Percentiles rank a stretch among this genome's conserved stretches.
phyloP scores from a whole-genome alignment of 2,888 invertebrate species.

The Lasioglossum zephyrum region DNA sequence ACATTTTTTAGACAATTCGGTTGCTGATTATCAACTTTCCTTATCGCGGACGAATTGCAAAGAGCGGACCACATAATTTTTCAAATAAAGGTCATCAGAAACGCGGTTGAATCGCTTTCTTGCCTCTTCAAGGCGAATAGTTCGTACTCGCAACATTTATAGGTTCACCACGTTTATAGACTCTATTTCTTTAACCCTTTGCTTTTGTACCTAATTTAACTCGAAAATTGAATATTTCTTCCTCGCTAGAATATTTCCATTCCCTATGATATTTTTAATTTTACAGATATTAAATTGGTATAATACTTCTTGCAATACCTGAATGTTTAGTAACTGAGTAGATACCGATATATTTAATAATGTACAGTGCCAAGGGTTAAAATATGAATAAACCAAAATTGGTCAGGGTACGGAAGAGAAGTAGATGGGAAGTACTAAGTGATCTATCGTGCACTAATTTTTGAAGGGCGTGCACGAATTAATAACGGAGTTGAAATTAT shows the following conservation, averaged over 20 bases:
- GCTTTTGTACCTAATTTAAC: no score
- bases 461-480: not conserved
- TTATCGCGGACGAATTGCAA: not conserved
- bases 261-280: no score
- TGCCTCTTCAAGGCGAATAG: not conserved
- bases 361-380: no score
- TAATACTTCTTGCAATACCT: no score
- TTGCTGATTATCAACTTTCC: constrained; percentile 1
- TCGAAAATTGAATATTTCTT: no score
- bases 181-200: no score
- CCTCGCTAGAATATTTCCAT: no score
- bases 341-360: no score
- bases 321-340: no score
- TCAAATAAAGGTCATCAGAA: constrained; percentile 8
- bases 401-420: not conserved
- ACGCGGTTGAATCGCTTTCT: not conserved
- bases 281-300: no score
- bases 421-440: not conserved
- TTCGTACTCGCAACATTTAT: not conserved
- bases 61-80: not conserved
- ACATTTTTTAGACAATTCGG: constrained; percentile 8
- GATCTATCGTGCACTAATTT: not conserved
- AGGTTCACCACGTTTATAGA: no score
- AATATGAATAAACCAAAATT: not conserved
- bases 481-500: not conserved